Percentiles rank a stretch among this genome's conserved stretches.
Conservation (phyloP, 2,113 vertebrate species). For the Girardinichthys multiradiatus region DNA sequence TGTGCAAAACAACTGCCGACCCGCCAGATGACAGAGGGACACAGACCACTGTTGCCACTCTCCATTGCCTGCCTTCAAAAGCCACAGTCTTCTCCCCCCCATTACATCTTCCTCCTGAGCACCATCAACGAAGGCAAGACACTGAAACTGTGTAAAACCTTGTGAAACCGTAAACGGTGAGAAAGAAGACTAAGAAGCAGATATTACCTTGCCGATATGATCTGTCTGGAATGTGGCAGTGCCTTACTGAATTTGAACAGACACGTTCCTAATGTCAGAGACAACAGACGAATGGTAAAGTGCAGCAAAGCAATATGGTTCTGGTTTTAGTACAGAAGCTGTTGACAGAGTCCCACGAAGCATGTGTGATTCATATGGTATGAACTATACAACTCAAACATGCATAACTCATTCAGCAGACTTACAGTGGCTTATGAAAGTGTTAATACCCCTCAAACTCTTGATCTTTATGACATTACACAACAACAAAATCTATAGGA, state of each 20-base stretch:
- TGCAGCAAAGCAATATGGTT: constrained; percentile 35
- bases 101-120: constrained; percentile 13
- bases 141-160: constrained; percentile 6
- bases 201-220: constrained; percentile 72
- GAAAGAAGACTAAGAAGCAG: constrained; percentile 19
- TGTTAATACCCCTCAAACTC: neutral
- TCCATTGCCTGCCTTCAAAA: constrained; percentile 39
- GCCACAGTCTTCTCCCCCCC: constrained; percentile 2
- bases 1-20: constrained; percentile 77
- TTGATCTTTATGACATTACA: neutral
- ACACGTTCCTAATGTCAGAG: constrained; percentile 74
- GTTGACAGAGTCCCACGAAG: constrained; percentile 37
- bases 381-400: neutral
- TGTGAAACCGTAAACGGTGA: constrained; percentile 9
- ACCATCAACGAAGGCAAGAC: constrained; percentile 29
- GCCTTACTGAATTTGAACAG: constrained; percentile 72
- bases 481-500: neutral
- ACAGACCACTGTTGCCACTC: constrained; percentile 34
- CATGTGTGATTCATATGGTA: constrained; percentile 23
- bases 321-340: constrained; percentile 34
- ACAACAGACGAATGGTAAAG: constrained; percentile 41
- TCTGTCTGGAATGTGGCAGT: constrained; percentile 77
- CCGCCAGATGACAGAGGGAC: constrained; percentile 64
- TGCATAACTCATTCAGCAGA: constrained; percentile 32
- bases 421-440: neutral